phyloP scores from a whole-genome alignment of 2,888 invertebrate genomes.

The Calephelis perditalis region DNA sequence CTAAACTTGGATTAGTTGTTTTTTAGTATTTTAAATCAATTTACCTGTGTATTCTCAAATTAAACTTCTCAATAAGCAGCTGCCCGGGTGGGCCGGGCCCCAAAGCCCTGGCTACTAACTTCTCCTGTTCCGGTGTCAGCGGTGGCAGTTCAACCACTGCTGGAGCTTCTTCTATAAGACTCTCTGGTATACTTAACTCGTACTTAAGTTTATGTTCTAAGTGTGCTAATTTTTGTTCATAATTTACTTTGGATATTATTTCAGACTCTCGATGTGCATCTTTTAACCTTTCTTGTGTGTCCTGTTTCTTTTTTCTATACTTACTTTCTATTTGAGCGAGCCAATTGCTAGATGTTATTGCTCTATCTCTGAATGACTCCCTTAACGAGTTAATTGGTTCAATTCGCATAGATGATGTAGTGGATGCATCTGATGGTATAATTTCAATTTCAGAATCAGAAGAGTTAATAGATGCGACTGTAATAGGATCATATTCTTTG shows the following conservation, averaged over 20 bases:
- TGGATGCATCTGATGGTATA: conserved; percentile 60
- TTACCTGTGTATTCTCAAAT: conserved; percentile 66
- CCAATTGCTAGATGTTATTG: conserved; percentile 73
- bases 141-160: conserved; percentile 72
- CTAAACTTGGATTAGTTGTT: too few species aligned
- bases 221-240: conserved; percentile 61
- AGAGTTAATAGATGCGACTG: conserved; percentile 64
- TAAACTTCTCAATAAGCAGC: conserved; percentile 79
- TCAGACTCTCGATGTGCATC: conserved; percentile 65
- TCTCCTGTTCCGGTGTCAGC: conserved; percentile 82
- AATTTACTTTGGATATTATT: conserved; percentile 67
- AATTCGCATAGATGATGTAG: conserved; percentile 55
- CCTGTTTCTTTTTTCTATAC: conserved; percentile 59
- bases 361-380: conserved; percentile 72
- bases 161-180: conserved; percentile 61
- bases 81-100: conserved; percentile 79
- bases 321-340: conserved; percentile 66
- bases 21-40: too few species aligned
- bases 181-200: conserved; percentile 71
- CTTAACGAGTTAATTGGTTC: conserved; percentile 76
- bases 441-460: conserved; percentile 68
- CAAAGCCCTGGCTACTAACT: conserved; percentile 76
- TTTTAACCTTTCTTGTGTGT: conserved; percentile 61
- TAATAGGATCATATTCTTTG: conserved; percentile 63
- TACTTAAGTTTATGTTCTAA: conserved; percentile 64